Evolutionary conservation across 92 coral and sea anemone genomes (phyloP), one percentile per base, ranked within the genome.

Genomic region (Umimayanthus kanabou): DNA sequence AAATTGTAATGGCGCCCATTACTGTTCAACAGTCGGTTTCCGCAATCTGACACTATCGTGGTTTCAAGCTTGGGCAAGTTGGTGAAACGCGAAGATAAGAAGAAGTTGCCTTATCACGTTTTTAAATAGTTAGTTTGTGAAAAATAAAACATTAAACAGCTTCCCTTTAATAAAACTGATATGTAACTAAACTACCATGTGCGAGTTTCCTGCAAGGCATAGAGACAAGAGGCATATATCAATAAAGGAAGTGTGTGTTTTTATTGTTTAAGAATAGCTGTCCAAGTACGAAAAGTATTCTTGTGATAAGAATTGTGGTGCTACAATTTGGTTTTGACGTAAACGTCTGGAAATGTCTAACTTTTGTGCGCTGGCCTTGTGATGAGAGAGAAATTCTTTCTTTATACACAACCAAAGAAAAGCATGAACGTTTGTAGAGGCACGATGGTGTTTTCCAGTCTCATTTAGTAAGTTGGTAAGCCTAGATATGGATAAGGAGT

Each of bases 401-500:
- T n/a, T 33, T 33, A 33, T 33, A 50, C 39, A 13, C 49, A 28
- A 45, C 66, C 53, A 49, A 45, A 70, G 49, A 11, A 70, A 42
- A 28, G 9, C 40, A 71, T 47, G 87, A 83, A 83, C 11, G 78
- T 83, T 45, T 39, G 42, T n/a, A 18, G 64, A 28, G 45, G 30
- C 9, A 8, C 40, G 53, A 43, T 16, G 22, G 29, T 53, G 29
- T 6, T 15, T 5, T 57, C 11, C 39, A 5, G 4, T 2, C 11
- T 18, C 43, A 47, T 70, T 33, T 47, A 83, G 77, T 83, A 71
- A 70, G 66, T 83, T 9, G 87, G 78, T 69, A 83, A 70, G 15
- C 87, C 87, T 77, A 83, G 53, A 73, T 93, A 94, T 0, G 98
- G 98, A 64, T 92, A 92, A 13, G 95, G 88, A 16, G 98, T 89